phyloP scores from a whole-genome alignment of 23 tunicate genomes.

The Phallusia fumigata region DNA sequence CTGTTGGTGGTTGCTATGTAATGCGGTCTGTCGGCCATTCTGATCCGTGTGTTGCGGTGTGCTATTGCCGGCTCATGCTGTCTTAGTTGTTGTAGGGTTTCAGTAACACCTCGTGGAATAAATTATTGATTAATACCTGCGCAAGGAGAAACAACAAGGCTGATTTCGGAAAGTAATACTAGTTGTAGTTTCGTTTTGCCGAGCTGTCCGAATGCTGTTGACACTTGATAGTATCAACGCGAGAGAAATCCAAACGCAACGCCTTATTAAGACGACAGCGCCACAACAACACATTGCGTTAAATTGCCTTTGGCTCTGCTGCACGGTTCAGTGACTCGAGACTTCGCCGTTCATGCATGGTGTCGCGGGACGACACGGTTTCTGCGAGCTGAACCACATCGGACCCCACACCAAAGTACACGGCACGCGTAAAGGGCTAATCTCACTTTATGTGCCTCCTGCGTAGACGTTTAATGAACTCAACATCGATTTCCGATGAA shows the following conservation, averaged over 20 bases:
- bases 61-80: background rate
- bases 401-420: background rate
- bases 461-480: constrained; percentile 5
- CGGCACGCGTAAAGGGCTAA: background rate
- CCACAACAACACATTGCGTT: constrained; percentile 1
- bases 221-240: background rate
- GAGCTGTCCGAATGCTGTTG: background rate
- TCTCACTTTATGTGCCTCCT: background rate
- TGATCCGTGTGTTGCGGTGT: background rate
- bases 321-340: constrained; percentile 4
- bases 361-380: background rate
- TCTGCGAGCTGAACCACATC: background rate
- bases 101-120: background rate
- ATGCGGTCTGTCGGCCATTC: constrained; percentile 12
- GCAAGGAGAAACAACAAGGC: background rate
- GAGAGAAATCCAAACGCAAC: background rate
- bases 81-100: background rate
- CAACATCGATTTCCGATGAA: background rate
- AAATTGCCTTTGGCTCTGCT: background rate
- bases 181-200: background rate
- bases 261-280: constrained; percentile 10
- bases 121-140: background rate
- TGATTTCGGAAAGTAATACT: background rate
- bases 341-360: background rate
- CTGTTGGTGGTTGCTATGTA: constrained; percentile 9